Percentiles rank a stretch among this genome's conserved stretches.
These are phyloP conservation scores for Characodon lateralis DNA, from an alignment of 2,797 vertebrate genomes.

Conservation along the genomic window DNA sequence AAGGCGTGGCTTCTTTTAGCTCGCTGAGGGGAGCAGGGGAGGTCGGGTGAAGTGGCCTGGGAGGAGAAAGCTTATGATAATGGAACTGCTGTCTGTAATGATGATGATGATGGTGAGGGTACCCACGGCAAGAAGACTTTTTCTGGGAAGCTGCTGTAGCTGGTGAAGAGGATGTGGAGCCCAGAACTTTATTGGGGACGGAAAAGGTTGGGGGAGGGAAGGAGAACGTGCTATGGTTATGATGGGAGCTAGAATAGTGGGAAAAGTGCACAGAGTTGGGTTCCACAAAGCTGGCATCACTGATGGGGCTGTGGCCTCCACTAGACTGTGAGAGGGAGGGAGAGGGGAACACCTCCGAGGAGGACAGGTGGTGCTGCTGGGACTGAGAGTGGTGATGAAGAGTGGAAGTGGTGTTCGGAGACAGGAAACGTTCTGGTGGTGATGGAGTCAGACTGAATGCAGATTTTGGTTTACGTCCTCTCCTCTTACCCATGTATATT, in stretches of 20 bases:
- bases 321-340: conserved; percentile 89
- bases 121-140: conserved; percentile 90
- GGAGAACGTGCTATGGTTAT: conserved; percentile 81
- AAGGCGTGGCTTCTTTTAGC: conserved; percentile 97
- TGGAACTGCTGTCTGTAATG: conserved; percentile 83
- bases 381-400: conserved; percentile 84
- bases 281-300: conserved; percentile 94
- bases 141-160: conserved; percentile 86
- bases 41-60: conserved; percentile 90
- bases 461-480: conserved; percentile 95
- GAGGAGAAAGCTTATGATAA: conserved; percentile 84
- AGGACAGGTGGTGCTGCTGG: conserved; percentile 78
- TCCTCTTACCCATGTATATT: conserved; percentile 98
- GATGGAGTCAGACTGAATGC: conserved; percentile 47
- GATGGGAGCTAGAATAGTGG: conserved; percentile 83
- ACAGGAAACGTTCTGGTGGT: conserved; percentile 76
- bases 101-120: conserved; percentile 82
- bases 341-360: conserved; percentile 89
- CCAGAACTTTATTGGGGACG: conserved; percentile 75
- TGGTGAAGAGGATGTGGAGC: conserved; percentile 53
- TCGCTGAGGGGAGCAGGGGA: conserved; percentile 94
- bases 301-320: conserved; percentile 92
- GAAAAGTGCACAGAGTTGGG: conserved; percentile 91
- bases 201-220: conserved; percentile 83
- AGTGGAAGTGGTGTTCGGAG: conserved; percentile 78